phyloP scores from a whole-genome alignment of 2,113 vertebrate genomes.

The Neofelis nebulosa region DNA sequence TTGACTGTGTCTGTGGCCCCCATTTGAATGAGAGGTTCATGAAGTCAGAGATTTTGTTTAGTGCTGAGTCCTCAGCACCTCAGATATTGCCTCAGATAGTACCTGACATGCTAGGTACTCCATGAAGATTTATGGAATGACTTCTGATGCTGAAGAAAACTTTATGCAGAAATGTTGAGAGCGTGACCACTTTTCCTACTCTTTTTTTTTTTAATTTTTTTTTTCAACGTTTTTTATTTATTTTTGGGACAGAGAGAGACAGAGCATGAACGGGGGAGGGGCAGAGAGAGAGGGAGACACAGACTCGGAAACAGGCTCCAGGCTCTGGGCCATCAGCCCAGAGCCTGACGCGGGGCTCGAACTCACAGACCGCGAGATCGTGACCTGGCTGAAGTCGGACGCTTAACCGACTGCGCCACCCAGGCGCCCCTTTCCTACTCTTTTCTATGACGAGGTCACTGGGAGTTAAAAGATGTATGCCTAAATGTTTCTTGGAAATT shows the following conservation, averaged over 20 bases:
- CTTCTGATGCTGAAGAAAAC: background rate
- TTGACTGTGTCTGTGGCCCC: background rate
- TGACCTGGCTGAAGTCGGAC: too few relatives aligned
- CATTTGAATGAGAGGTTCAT: background rate
- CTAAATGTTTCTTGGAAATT: background rate
- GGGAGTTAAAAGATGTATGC: background rate
- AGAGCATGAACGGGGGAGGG: too few relatives aligned
- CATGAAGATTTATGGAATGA: background rate
- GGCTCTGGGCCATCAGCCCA: too few relatives aligned
- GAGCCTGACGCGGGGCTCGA: too few relatives aligned
- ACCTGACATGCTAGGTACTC: background rate
- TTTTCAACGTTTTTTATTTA: too few relatives aligned
- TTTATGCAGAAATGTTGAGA: background rate
- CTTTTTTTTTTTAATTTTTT: too few relatives aligned
- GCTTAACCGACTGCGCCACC: too few relatives aligned
- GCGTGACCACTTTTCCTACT: background rate
- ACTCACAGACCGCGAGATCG: too few relatives aligned
- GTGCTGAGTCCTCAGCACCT: background rate
- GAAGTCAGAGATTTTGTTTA: background rate
- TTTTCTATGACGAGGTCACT: background rate
- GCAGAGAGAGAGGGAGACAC: too few relatives aligned
- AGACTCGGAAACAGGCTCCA: too few relatives aligned
- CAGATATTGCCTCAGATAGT: accelerated
- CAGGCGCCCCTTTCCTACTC: background rate
- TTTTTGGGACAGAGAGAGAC: too few relatives aligned